These are phyloP conservation scores for Plutella xylostella DNA, from an alignment of 2,888 invertebrate species.

Conservation along the genomic window DNA sequence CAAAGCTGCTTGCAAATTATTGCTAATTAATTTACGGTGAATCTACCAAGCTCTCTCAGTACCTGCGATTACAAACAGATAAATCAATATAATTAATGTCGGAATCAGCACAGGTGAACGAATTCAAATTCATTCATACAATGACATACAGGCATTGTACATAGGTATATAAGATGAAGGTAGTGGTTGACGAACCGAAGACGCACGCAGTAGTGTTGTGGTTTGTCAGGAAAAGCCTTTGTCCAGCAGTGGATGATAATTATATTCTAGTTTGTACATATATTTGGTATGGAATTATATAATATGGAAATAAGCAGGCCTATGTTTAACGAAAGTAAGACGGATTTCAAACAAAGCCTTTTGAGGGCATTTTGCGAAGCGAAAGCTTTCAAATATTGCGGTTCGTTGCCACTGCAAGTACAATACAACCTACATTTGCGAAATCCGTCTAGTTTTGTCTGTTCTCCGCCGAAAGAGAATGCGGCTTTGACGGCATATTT, in stretches of 20 bases:
- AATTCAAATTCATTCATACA: too few relatives aligned
- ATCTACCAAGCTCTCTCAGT: too few relatives aligned
- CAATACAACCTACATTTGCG: slow-evolving; percentile 24
- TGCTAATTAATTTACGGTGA: too few relatives aligned
- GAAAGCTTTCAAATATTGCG: slow-evolving; percentile 25
- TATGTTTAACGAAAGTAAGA: slow-evolving; percentile 10
- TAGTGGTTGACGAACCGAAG: too few relatives aligned
- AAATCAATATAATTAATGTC: too few relatives aligned
- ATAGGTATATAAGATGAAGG: too few relatives aligned
- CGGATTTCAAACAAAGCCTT: slow-evolving; percentile 18
- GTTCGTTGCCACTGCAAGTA: slow-evolving; percentile 18
- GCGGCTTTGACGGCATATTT: neutral
- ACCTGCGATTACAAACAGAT: too few relatives aligned
- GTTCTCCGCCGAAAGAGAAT: slow-evolving; percentile 8
- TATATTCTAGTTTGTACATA: neutral
- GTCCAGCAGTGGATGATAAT: neutral
- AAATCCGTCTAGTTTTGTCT: slow-evolving; percentile 20
- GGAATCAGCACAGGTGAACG: too few relatives aligned
- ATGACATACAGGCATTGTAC: too few relatives aligned
- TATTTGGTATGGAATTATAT: neutral
- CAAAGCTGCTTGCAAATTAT: too few relatives aligned
- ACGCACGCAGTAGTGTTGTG: too few relatives aligned
- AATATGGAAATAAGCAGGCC: neutral
- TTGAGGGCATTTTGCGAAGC: slow-evolving; percentile 19
- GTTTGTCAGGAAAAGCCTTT: too few relatives aligned